Conservation (phyloP, 2,113 vertebrate species). For the Brienomyrus brachyistius region DNA sequence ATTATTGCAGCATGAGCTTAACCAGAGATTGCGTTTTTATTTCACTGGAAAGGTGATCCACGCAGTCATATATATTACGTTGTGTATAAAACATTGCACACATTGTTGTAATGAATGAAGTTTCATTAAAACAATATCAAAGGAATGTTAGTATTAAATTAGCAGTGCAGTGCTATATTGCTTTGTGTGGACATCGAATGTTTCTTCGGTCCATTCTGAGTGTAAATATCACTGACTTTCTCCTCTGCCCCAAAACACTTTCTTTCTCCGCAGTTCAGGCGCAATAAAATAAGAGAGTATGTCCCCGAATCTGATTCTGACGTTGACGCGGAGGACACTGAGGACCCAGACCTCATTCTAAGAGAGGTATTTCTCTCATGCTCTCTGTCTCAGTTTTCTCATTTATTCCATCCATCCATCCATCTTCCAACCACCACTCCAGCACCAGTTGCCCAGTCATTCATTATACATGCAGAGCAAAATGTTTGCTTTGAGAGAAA, state of each 20-base stretch:
- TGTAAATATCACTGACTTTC: not conserved
- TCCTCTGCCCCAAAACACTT: not conserved
- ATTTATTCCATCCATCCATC: not conserved
- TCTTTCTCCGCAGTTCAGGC: slow-evolving; percentile 49
- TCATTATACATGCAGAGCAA: not conserved
- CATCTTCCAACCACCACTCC: not conserved
- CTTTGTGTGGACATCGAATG: not conserved
- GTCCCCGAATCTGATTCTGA: slow-evolving; percentile 47
- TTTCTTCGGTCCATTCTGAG: not conserved
- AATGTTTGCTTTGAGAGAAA: not conserved
- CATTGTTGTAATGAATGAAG: not conserved
- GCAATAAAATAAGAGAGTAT: slow-evolving; percentile 53
- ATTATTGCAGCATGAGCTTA: not conserved
- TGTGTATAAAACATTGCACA: not conserved
- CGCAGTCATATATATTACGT: not conserved
- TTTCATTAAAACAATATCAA: not conserved
- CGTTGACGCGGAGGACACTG: slow-evolving; percentile 42
- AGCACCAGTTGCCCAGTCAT: not conserved
- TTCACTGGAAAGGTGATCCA: not conserved
- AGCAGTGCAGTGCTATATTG: not conserved
- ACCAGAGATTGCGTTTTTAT: not conserved
- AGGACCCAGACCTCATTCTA: slow-evolving; percentile 49
- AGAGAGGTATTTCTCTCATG: slow-evolving; percentile 47
- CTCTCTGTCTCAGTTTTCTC: not conserved
- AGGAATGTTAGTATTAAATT: not conserved